A percentile compares a stretch with the other conserved stretches of the same genome.
phyloP scores from a whole-genome alignment of 1,140 invertebrate species.

The Aleiodes sp. region DNA sequence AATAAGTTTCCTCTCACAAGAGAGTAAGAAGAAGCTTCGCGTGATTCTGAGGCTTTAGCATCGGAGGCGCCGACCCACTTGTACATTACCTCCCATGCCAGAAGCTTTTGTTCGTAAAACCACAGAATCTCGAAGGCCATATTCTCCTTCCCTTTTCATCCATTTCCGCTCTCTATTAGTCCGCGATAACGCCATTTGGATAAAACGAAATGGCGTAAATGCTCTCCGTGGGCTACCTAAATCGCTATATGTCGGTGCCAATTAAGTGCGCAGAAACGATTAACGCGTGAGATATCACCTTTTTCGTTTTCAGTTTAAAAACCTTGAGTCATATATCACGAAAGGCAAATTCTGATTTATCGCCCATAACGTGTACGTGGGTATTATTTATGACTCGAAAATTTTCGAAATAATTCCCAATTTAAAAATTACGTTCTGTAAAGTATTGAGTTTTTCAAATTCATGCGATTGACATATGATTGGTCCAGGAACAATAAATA shows the following conservation, averaged over 20 bases:
- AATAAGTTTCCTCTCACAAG: too few relatives aligned
- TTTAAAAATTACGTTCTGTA: neutral
- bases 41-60: neutral
- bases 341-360: neutral
- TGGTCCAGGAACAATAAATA: too few relatives aligned
- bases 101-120: neutral
- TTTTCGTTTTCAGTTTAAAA: neutral
- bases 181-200: neutral
- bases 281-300: neutral
- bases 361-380: neutral
- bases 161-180: too few relatives aligned
- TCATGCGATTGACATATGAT: too few relatives aligned
- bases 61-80: conserved; percentile 2
- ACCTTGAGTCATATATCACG: neutral
- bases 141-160: neutral
- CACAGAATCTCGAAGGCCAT: neutral
- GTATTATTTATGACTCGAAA: neutral
- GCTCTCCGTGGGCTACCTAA: neutral
- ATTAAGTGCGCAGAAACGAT: neutral
- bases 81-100: neutral
- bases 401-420: neutral
- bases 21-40: conserved; percentile 1
- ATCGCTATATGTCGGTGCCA: neutral
- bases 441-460: too few relatives aligned
- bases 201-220: neutral